phyloP scores from a whole-genome alignment of 2,113 vertebrate genomes.

The Melanerpes formicivorus region DNA sequence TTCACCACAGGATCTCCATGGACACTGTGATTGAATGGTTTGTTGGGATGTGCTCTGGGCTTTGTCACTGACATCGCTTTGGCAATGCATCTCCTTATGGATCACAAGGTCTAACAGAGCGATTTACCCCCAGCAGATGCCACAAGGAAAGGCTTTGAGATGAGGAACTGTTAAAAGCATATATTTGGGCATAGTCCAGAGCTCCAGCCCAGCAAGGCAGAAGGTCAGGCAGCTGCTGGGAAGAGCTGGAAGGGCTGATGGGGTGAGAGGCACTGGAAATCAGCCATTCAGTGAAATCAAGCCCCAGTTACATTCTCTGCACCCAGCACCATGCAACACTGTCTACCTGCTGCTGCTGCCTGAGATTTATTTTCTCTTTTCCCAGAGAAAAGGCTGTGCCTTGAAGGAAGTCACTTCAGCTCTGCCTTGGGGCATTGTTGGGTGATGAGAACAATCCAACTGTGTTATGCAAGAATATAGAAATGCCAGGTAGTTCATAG shows the following conservation, averaged over 20 bases:
- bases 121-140: neutral
- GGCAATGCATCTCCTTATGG: neutral
- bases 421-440: neutral
- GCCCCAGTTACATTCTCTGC: neutral
- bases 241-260: neutral
- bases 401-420: neutral
- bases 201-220: neutral
- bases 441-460: rapidly evolving
- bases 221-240: constrained; percentile 2
- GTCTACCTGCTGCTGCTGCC: neutral
- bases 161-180: neutral
- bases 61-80: neutral
- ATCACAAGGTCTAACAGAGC: neutral
- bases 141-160: neutral
- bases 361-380: neutral
- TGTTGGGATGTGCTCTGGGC: neutral
- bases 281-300: neutral
- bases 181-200: neutral
- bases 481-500: neutral
- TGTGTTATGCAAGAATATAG: neutral
- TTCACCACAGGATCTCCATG: neutral
- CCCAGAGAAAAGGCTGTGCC: neutral
- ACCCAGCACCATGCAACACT: rapidly evolving
- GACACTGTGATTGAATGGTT: rapidly evolving
- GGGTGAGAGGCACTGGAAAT: neutral